These are phyloP conservation scores for Heliconius melpomene DNA, from an alignment of 1,140 invertebrate species.

Conservation along the genomic window DNA sequence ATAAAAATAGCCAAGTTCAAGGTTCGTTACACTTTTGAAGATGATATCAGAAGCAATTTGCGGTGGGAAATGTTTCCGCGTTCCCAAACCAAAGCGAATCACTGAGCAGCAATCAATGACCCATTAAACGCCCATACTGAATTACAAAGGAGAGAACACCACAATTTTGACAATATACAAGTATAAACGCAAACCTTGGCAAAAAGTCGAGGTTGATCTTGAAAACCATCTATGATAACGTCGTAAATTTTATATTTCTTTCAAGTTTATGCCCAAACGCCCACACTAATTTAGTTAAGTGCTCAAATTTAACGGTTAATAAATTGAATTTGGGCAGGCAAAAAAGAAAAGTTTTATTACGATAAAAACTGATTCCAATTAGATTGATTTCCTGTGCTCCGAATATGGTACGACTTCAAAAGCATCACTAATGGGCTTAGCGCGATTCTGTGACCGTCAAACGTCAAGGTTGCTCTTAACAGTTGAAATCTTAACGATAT, in stretches of 20 bases:
- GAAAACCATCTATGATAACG: slow-evolving; percentile 25
- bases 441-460: slow-evolving; percentile 37
- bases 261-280: slow-evolving; percentile 16
- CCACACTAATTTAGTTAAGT: slow-evolving; percentile 22
- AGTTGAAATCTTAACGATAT: slow-evolving; percentile 36
- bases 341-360: slow-evolving; percentile 20
- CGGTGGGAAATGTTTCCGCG: slow-evolving; percentile 47
- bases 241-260: slow-evolving; percentile 16
- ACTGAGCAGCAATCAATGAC: slow-evolving; percentile 49
- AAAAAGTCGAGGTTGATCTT: slow-evolving; percentile 30
- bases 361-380: slow-evolving; percentile 28
- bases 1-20: slow-evolving; percentile 59
- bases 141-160: slow-evolving; percentile 42
- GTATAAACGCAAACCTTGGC: slow-evolving; percentile 38
- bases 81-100: slow-evolving; percentile 53
- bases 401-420: slow-evolving; percentile 24
- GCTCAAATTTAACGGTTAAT: slow-evolving; percentile 19
- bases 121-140: slow-evolving; percentile 66
- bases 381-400: slow-evolving; percentile 19
- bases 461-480: slow-evolving; percentile 51
- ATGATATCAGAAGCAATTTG: slow-evolving; percentile 33
- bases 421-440: slow-evolving; percentile 25
- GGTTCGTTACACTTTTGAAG: slow-evolving; percentile 48
- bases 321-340: slow-evolving; percentile 22
- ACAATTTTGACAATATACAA: slow-evolving; percentile 28